These are phyloP conservation scores for Odocoileus hemionus DNA, from an alignment of 2,113 vertebrate genomes.

Conservation along the genomic window DNA sequence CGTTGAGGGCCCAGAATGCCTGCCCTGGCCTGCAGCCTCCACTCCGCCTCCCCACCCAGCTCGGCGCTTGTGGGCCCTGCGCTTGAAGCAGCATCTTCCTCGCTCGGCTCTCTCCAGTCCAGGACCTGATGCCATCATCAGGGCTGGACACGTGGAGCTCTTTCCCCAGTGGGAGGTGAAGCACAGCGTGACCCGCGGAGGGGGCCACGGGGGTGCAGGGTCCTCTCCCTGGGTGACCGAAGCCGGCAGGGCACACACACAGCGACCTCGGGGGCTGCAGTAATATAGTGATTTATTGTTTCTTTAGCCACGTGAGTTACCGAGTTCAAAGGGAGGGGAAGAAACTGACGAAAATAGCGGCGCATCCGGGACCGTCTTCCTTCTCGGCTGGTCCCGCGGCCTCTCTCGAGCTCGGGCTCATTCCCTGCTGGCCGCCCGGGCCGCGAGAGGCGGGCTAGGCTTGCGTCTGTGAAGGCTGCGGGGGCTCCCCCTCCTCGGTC, in stretches of 20 bases:
- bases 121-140: not conserved
- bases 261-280: not conserved
- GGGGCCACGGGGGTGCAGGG: not conserved
- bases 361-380: not conserved
- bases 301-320: slow-evolving; percentile 39
- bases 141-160: not conserved
- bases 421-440: not conserved
- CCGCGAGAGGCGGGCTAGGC: not conserved
- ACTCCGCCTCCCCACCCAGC: not conserved
- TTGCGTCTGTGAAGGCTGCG: not conserved
- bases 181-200: accelerated
- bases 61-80: not conserved
- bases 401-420: slow-evolving; percentile 1
- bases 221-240: not conserved
- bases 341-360: slow-evolving; percentile 59
- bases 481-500: not conserved
- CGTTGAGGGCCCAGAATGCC: not conserved
- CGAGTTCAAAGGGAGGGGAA: slow-evolving; percentile 56
- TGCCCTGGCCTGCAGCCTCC: not conserved
- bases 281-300: slow-evolving; percentile 48
- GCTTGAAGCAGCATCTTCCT: not conserved
- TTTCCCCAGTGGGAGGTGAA: not conserved
- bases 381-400: not conserved
- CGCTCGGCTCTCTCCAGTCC: not conserved
- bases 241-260: not conserved